Evolutionary conservation across 2,113 vertebrate genomes (phyloP).

Genomic region (Pyxicephalus adspersus): DNA sequence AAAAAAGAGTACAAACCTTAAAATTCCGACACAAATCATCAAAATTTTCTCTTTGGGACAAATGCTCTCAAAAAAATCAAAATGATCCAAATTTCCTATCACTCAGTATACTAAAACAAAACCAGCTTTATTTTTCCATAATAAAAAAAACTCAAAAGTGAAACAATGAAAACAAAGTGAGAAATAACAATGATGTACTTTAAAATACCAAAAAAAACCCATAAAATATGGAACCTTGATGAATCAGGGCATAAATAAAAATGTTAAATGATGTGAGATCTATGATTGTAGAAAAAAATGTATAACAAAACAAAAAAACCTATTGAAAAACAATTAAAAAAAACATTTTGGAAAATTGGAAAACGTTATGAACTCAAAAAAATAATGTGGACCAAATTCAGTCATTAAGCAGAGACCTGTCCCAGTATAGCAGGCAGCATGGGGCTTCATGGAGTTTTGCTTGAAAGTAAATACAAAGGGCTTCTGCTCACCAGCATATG

Average conservation of each 20-base stretch:
- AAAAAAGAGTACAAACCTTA: no score
- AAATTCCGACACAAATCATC: no score
- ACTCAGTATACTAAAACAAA: no score
- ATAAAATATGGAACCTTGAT: neutral
- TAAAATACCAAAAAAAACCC: neutral
- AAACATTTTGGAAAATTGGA: neutral
- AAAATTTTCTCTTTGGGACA: no score
- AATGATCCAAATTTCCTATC: no score
- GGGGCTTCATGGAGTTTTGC: slow-evolving; percentile 61
- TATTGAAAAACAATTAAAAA: neutral
- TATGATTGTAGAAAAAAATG: neutral
- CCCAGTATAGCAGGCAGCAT: slow-evolving; percentile 35
- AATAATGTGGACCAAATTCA: slow-evolving; percentile 3
- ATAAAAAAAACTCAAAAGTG: neutral
- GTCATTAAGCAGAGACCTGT: slow-evolving; percentile 41
- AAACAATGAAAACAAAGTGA: neutral
- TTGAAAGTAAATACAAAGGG: slow-evolving; percentile 69
- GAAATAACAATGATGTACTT: neutral
- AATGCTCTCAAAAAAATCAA: no score
- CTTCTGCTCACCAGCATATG: slow-evolving; percentile 77
- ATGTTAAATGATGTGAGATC: neutral
- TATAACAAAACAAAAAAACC: neutral
- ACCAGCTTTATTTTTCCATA: no score
- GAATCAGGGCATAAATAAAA: neutral
- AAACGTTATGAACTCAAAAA: neutral